Evolutionary conservation across 2,888 invertebrate genomes (phyloP).

Genomic region (Aspidapion aeneum): DNA sequence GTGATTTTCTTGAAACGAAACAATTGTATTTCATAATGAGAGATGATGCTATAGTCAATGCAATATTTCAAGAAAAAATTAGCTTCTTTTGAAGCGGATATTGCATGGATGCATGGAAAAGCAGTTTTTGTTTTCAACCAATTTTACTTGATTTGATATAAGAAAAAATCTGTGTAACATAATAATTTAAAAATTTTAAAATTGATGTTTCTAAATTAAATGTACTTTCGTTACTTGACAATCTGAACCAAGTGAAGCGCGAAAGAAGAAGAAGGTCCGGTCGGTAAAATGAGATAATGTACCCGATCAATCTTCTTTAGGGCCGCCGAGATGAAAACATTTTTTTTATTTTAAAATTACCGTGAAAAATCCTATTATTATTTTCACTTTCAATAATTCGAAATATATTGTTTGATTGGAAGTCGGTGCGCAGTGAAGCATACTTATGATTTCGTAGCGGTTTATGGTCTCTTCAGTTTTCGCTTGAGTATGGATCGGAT

Average conservation of each 20-base stretch:
- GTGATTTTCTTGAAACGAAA: too few relatives aligned
- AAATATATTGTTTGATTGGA: conserved; percentile 15
- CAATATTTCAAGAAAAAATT: too few relatives aligned
- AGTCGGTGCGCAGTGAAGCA: neutral
- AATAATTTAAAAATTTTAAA: too few relatives aligned
- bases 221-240: too few relatives aligned
- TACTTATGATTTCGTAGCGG: neutral
- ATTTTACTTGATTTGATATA: too few relatives aligned
- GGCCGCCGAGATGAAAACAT: conserved; percentile 21
- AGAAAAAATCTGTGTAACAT: too few relatives aligned
- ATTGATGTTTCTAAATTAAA: too few relatives aligned
- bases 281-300: neutral
- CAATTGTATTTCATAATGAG: too few relatives aligned
- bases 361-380: conserved; percentile 26
- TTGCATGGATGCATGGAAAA: too few relatives aligned
- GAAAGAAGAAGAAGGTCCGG: neutral
- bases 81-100: too few relatives aligned
- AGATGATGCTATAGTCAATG: too few relatives aligned
- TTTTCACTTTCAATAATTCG: conserved; percentile 24
- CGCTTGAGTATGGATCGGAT: neutral
- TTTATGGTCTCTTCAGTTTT: neutral
- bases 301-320: conserved; percentile 12
- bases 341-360: conserved; percentile 21
- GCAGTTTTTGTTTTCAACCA: too few relatives aligned
- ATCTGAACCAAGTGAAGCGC: neutral